A percentile compares a stretch with the other conserved stretches of the same genome.
Conservation (phyloP, 2,797 vertebrate species). For the Amniataba percoides region DNA sequence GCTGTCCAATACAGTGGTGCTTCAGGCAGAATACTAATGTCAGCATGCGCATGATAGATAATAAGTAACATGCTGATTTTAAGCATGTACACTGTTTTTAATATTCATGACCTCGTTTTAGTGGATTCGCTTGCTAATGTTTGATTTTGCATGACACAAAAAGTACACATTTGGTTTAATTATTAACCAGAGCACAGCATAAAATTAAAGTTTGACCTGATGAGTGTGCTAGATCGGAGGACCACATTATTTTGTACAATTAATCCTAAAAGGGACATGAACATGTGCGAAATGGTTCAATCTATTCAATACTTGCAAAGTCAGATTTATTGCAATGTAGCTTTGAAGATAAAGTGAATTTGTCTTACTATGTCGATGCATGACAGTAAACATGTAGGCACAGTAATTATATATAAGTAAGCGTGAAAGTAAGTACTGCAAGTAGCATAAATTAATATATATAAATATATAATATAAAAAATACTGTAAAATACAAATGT, state of each 20-base stretch:
- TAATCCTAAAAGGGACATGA: background rate
- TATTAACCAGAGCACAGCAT: background rate
- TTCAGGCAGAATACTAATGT: background rate
- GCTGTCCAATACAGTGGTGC: background rate
- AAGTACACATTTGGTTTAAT: background rate
- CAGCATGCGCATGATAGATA: background rate
- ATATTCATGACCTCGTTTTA: background rate
- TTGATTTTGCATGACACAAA: background rate
- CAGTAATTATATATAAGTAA: no score
- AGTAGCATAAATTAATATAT: no score
- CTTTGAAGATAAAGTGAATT: no score
- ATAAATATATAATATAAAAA: no score
- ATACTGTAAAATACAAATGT: no score
- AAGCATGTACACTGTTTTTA: background rate
- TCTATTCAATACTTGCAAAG: background rate
- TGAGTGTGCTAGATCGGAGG: background rate
- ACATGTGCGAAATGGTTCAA: background rate
- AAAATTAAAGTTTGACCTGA: background rate
- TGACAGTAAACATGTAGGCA: no score
- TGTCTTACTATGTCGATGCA: no score
- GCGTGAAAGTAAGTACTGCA: no score
- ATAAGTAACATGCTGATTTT: background rate
- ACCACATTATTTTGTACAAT: background rate
- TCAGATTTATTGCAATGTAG: no score
- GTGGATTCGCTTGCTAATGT: background rate